Base-by-base conservation (phyloP, 2,113 vertebrate species). In the Salvelinus fontinalis region DNA sequence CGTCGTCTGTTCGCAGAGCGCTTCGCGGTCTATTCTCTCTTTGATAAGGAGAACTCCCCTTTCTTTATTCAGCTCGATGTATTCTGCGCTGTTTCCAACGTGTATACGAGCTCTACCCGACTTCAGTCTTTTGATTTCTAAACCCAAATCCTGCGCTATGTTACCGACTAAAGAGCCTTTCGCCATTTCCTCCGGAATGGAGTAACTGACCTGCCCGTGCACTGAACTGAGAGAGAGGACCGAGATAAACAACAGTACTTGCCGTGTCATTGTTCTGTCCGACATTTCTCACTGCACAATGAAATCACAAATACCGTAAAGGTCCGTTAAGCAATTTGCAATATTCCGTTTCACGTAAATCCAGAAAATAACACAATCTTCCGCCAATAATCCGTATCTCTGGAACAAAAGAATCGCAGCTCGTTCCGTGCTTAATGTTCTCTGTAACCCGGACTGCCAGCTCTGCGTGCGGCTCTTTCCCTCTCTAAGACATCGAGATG, bases 1-100 rank as follows among this genome's bases (percentile, higher is more conserved):
- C 0, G 90, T 87, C 0, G 59, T 65, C 13, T 91, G 84, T 5
- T 83, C 86, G 8, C 95, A 96, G n/a, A 93, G 74, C 1, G 31
- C 27, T 64, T 94, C 94, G 54, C 93, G 49, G 73, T 94, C 93
- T 48, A 95, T 89, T 83, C 88, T 93, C 27, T 93, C 89, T 65
- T 87, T 93, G 48, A 95, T 79, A 5, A 85, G 70, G 72, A 95
- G 84, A 51, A 89, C 49, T 65, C 81, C 89, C 0, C 80, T 91
- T 0, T 84, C 76, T 34, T 73, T 77, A 64, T 89, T 85, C 39
- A 94, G 78, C 71, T 89, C 86, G 49, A 95, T 86, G 84, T 91
- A 87, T 6, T 93, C 86, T 66, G 72, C 69, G 60, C 88, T 90
- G 51, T 90, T 87, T 31, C 89, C 87, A 0, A 86, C 90, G 81